Base-by-base conservation (phyloP, 2,113 vertebrate species). In the Gadus macrocephalus region DNA sequence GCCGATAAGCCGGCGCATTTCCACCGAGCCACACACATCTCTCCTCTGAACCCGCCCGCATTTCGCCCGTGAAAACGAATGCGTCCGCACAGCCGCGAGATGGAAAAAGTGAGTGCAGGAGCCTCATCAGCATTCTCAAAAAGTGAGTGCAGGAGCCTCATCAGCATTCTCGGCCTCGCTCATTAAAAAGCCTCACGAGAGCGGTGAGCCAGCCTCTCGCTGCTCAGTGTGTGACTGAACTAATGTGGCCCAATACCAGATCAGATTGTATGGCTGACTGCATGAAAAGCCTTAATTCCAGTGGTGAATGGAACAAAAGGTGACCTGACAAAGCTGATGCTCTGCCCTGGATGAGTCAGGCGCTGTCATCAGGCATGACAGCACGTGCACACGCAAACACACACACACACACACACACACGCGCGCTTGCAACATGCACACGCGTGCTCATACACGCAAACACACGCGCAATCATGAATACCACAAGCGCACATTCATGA, bases 81-180 rank as follows among this genome's bases (percentile, higher is more conserved):
- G 89, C 89, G 1, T 78, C 78, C 74, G 66, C 91, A 92, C 89
- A 87, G 73, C 56, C 63, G 0, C 62, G 69, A 56, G 77, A 76
- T 81, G 90, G 88, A 90, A 91, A 91, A 89, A 67, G n/a, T 53
- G 69, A 85, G 73, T 73, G 35, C 20, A 20, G 20, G 73, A 73
- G 66, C 69, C 78, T 71, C 69, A 60, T 80, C 69, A 75, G 73
- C 78, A 66, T 81, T 83, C 76, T 78, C 74, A 90, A 91, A 91
- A 89, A 67, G n/a, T 53, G 69, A 85, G 73, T 73, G 35, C 20
- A 20, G 20, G 73, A 73, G 66, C 69, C 78, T 71, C 69, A 60
- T 80, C 69, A 75, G 73, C 78, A 66, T 81, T 83, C 76, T 78
- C 74, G 27, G 69, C 64, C 55, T 53, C 0, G 16, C 76, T 86